Evolutionary conservation across 1,140 invertebrate genomes (phyloP).

Genomic region (Rhopalosiphum maidis): DNA sequence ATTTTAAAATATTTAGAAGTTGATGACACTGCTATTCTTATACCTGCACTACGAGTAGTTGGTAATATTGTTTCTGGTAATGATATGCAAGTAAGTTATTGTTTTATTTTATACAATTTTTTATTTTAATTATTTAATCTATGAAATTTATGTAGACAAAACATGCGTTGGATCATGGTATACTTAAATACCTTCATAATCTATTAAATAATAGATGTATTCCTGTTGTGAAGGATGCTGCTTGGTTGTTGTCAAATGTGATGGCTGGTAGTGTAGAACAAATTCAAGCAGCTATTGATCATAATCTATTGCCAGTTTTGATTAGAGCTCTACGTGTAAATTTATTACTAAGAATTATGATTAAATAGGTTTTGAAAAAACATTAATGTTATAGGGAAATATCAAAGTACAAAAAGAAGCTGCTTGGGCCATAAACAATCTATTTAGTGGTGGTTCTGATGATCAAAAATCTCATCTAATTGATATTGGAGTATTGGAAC

Average conservation of each 20-base stretch:
- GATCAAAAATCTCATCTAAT: slow-evolving; percentile 75
- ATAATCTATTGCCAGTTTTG: slow-evolving; percentile 72
- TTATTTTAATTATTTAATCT: neutral
- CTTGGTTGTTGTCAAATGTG: slow-evolving; percentile 85
- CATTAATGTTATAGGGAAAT: slow-evolving; percentile 69
- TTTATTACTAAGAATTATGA: slow-evolving; percentile 44
- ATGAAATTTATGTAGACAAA: slow-evolving; percentile 79
- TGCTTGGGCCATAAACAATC: slow-evolving; percentile 82
- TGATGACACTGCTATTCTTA: slow-evolving; percentile 77
- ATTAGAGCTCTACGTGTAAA: slow-evolving; percentile 73
- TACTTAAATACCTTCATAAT: slow-evolving; percentile 73
- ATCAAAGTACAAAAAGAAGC: slow-evolving; percentile 82
- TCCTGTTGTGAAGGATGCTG: slow-evolving; percentile 84
- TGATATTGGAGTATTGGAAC: slow-evolving; percentile 65
- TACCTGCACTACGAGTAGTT: slow-evolving; percentile 85
- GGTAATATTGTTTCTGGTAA: slow-evolving; percentile 90
- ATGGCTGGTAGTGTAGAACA: slow-evolving; percentile 78
- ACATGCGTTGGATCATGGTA: slow-evolving; percentile 81
- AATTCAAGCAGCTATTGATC: slow-evolving; percentile 78
- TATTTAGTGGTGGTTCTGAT: slow-evolving; percentile 76
- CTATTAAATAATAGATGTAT: slow-evolving; percentile 79
- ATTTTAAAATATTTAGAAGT: slow-evolving; percentile 79
- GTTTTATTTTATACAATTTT: neutral
- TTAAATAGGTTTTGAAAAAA: neutral
- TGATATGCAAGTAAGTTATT: slow-evolving; percentile 71